A percentile compares a stretch with the other conserved stretches of the same genome.
phyloP scores from a whole-genome alignment of 2,113 vertebrate genomes.

The Hemichromis elongatus region DNA sequence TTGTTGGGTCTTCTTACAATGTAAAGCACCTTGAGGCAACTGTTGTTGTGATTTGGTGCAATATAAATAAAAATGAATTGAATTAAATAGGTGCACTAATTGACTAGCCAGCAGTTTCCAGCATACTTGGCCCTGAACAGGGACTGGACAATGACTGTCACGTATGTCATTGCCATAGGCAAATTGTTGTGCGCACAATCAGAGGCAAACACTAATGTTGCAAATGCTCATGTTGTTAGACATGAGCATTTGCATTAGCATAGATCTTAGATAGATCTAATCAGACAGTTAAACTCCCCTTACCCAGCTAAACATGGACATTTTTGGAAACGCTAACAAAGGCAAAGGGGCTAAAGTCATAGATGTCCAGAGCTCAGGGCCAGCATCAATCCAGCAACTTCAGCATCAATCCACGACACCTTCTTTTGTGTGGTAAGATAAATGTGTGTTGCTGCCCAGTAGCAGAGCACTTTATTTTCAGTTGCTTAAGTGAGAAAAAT shows the following conservation, averaged over 20 bases:
- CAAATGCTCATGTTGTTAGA: not conserved
- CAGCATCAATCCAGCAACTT: not conserved
- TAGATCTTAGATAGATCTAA: not conserved
- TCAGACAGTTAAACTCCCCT: not conserved
- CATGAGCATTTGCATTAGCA: not conserved
- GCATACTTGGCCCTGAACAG: not conserved
- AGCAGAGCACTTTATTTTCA: not conserved
- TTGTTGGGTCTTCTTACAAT: not conserved
- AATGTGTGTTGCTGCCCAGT: not conserved
- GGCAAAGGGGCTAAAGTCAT: not conserved
- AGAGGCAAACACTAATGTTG: rapidly evolving
- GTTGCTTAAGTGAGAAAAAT: not conserved
- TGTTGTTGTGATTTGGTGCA: not conserved
- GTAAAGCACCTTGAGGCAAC: not conserved
- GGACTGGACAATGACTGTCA: not conserved
- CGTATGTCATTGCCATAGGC: not conserved
- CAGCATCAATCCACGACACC: not conserved
- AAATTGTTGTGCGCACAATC: not conserved
- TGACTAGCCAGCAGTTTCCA: not conserved
- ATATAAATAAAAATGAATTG: not conserved
- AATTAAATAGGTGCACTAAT: not conserved
- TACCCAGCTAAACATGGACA: not conserved
- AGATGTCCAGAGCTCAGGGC: not conserved
- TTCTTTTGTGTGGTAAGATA: not conserved
- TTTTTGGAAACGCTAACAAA: not conserved